Conservation (phyloP, 1,140 invertebrate genomes). For the Drosophila biarmipes region DNA sequence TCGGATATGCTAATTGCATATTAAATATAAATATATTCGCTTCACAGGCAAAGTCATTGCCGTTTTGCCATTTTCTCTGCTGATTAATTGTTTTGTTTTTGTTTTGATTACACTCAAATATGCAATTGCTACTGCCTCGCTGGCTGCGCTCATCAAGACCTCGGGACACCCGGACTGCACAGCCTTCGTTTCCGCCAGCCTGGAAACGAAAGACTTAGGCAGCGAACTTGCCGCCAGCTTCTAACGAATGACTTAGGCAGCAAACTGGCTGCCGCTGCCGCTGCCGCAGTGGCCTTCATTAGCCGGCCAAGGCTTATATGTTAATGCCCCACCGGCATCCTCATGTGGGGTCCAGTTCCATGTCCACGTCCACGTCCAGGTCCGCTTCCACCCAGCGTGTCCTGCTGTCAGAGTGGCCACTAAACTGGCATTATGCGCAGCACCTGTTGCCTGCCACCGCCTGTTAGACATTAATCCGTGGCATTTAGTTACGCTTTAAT, state of each 20-base stretch:
- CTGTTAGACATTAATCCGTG: conserved; percentile 79
- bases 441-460: conserved; percentile 65
- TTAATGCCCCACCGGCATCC: conserved; percentile 52
- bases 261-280: conserved; percentile 46
- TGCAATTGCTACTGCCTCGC: conserved; percentile 30
- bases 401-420: conserved; percentile 61
- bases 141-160: conserved; percentile 1
- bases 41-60: conserved; percentile 48
- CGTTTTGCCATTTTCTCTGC: conserved; percentile 36
- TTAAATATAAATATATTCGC: conserved; percentile 48
- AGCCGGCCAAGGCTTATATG: conserved; percentile 68
- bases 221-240: conserved; percentile 43
- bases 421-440: conserved; percentile 75
- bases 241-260: conserved; percentile 50
- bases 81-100: conserved; percentile 79
- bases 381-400: conserved; percentile 16
- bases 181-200: conserved; percentile 20
- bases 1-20: conserved; percentile 46
- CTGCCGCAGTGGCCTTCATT: conserved; percentile 48
- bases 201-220: conserved; percentile 32
- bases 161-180: background rate
- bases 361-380: conserved; percentile 25
- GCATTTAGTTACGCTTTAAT: conserved; percentile 84
- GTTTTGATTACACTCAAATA: conserved; percentile 53
- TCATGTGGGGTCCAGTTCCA: conserved; percentile 60